Base-by-base conservation (phyloP, 2,888 invertebrate species). In the Norana najaformis region DNA sequence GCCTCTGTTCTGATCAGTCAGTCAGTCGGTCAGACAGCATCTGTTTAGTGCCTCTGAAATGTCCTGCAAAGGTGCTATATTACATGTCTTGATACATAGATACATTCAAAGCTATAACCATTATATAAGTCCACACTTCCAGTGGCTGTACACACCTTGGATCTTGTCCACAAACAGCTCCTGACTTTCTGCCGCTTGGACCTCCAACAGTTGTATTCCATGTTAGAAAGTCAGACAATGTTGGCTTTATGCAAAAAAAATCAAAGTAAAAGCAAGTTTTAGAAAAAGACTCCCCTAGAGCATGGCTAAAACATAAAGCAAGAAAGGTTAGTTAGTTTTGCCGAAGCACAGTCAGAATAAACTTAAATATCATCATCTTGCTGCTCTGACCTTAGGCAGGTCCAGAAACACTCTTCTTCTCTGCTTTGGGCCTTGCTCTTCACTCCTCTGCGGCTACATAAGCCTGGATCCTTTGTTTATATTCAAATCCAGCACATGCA, bases 81-180 rank as follows among this genome's bases (percentile, higher is more conserved):
- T n/a, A 69, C 16, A n/a, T 69, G 30, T 69, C 69, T 69, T 69
- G 13, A 30, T 69, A 69, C n/a, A 47, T 69, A 69, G 13, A 69
- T 69, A 69, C 69, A n/a, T n/a, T 11, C 23, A 69, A 30, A 69
- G n/a, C 69, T n/a, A 69, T n/a, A 30, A 69, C 69, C n/a, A n/a
- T 30, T 69, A 6, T 69, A 20, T 18, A 47, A 69, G n/a, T 30
- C 8, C 69, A n/a, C n/a, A 30, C 69, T 0, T n/a, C n/a, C 69
- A 69, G 69, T 69, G 69, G n/a, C 69, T 69, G 69, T n/a, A 69
- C 8, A 30, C 30, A 85, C 97, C 97, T 97, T 92, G 99, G 99
- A 96, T 99, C 99, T 93, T 98, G 96, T 34, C 99, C 99, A 95
- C 99, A 99, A 89, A 99, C 99, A 5, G 98, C 97, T 90, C 99